phyloP scores from a whole-genome alignment of 64 coral and sea anemone genomes.

The Astreopora myriophthalma region DNA sequence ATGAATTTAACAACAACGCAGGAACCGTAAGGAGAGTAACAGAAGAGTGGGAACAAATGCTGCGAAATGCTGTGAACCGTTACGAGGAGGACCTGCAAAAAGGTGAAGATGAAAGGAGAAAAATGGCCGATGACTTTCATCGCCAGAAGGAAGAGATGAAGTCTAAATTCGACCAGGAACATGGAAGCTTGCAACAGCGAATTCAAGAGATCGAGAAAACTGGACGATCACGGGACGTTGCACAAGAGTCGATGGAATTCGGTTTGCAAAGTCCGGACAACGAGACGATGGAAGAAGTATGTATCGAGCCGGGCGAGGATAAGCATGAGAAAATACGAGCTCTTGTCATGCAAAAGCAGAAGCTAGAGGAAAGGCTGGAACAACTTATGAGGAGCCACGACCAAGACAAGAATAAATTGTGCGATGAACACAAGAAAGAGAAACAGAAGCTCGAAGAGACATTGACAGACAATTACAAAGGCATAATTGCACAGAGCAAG shows the following conservation, averaged over 20 bases:
- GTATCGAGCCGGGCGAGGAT: background rate
- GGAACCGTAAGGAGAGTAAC: slow-evolving; percentile 53
- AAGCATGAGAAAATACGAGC: background rate
- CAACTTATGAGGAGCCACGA: slow-evolving; percentile 21
- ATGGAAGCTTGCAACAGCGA: background rate
- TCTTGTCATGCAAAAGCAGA: slow-evolving; percentile 53
- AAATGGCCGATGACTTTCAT: slow-evolving; percentile 10
- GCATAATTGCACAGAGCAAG: slow-evolving; percentile 45
- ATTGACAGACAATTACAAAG: slow-evolving; percentile 10
- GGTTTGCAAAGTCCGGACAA: background rate
- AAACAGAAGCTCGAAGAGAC: slow-evolving; percentile 24
- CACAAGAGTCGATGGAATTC: too few relatives aligned
- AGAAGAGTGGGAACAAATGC: slow-evolving; percentile 81
- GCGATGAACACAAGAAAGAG: background rate
- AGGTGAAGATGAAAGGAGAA: slow-evolving; percentile 56
- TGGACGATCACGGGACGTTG: background rate
- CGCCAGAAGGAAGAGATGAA: slow-evolving; percentile 22
- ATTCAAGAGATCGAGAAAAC: background rate
- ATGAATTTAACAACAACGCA: slow-evolving; percentile 71
- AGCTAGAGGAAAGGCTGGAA: slow-evolving; percentile 34
- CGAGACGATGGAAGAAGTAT: background rate
- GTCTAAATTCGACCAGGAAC: slow-evolving; percentile 20
- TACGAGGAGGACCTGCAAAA: slow-evolving; percentile 72
- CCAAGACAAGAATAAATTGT: slow-evolving; percentile 38
- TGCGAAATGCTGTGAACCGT: slow-evolving; percentile 50